Percentiles rank a stretch among this genome's conserved stretches.
Conservation (phyloP, 2,797 vertebrate genomes). For the Siniperca obscura region DNA sequence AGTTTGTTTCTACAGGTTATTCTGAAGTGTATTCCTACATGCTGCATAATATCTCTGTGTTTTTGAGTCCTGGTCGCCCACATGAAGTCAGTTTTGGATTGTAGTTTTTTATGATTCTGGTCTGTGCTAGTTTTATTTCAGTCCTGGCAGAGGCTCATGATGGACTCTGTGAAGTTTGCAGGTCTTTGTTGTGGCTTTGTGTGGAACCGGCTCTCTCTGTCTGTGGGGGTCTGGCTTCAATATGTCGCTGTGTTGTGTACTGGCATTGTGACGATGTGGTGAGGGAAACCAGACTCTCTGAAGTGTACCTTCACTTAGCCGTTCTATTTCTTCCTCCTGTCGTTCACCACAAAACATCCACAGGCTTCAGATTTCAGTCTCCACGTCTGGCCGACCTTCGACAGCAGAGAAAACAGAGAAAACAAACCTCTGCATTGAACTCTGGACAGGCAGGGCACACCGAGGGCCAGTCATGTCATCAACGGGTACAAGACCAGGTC, state of each 20-base stretch:
- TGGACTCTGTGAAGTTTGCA: constrained; percentile 71
- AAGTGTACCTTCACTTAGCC: constrained; percentile 90
- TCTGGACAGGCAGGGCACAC: neutral
- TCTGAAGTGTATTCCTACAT: too few relatives aligned
- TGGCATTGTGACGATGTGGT: constrained; percentile 95
- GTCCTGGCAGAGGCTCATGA: constrained; percentile 62
- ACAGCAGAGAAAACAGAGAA: neutral
- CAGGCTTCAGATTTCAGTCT: constrained; percentile 20
- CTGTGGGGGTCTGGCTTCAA: constrained; percentile 92
- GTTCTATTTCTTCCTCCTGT: constrained; percentile 79
- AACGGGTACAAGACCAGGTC: neutral
- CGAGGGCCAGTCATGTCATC: neutral
- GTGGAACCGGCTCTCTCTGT: constrained; percentile 89
- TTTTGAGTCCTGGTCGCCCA: neutral
- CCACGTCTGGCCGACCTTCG: constrained; percentile 18
- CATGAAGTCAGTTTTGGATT: constrained; percentile 1
- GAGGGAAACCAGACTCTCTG: constrained; percentile 91
- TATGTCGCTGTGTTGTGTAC: constrained; percentile 89
- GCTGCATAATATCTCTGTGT: neutral
- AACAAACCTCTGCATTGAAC: constrained; percentile 2
- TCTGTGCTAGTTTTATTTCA: constrained; percentile 76
- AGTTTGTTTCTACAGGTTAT: too few relatives aligned
- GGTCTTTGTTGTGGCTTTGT: constrained; percentile 92
- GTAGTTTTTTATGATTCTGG: constrained; percentile 38
- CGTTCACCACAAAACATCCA: constrained; percentile 22